Conservation (phyloP, 2,113 vertebrate species). For the Grus americana region DNA sequence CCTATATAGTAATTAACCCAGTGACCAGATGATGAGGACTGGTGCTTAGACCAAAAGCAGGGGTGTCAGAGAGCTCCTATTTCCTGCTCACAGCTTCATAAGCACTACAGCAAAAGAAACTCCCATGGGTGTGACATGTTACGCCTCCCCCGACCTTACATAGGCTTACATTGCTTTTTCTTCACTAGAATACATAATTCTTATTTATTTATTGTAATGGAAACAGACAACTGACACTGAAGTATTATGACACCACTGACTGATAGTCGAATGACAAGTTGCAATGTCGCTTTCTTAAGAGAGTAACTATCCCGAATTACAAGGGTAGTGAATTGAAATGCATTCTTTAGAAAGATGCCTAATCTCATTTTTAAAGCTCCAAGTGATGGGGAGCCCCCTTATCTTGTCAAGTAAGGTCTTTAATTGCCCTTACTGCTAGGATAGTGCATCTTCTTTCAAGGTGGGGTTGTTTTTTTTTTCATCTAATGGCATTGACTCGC, state of each 20-base stretch:
- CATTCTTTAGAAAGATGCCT: conserved; percentile 46
- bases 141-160: neutral
- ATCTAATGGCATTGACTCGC: conserved; percentile 4
- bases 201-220: conserved; percentile 58
- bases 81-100: neutral
- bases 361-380: conserved; percentile 44
- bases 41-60: neutral
- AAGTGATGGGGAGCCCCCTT: neutral
- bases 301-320: conserved; percentile 19
- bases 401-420: conserved; percentile 13
- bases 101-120: neutral
- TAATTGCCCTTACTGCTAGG: conserved; percentile 42
- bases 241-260: conserved; percentile 38
- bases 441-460: neutral
- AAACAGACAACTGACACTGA: conserved; percentile 9
- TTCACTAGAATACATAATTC: conserved; percentile 34
- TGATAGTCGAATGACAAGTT: conserved; percentile 44
- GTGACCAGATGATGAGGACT: neutral
- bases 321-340: conserved; percentile 43
- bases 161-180: neutral
- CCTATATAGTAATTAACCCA: neutral
- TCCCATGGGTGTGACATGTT: neutral
- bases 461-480: neutral
- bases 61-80: neutral
- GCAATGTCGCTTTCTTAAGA: conserved; percentile 29